Conservation (phyloP, 2,113 vertebrate genomes). For the Phylloscopus whistleri region DNA sequence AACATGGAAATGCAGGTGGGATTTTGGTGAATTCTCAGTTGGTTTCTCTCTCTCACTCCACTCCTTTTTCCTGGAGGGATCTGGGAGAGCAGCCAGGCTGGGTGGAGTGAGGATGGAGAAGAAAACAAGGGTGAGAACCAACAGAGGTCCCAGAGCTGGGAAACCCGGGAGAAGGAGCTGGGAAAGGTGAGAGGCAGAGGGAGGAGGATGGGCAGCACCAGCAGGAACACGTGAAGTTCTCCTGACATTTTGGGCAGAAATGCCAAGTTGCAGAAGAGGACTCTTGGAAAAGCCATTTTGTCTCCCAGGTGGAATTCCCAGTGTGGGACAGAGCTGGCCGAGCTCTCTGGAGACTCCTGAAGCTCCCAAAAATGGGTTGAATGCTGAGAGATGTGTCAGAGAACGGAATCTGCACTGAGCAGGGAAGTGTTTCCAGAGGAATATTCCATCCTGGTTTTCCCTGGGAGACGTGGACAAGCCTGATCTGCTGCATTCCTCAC, state of each 20-base stretch:
- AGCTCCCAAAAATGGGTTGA: not conserved
- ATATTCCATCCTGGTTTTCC: not conserved
- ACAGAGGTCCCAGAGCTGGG: fast-evolving
- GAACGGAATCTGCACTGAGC: not conserved
- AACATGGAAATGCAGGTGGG: fast-evolving
- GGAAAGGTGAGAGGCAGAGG: not conserved
- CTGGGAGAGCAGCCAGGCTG: not conserved
- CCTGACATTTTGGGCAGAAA: not conserved
- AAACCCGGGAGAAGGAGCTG: not conserved
- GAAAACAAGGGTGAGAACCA: not conserved
- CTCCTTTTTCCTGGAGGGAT: not conserved
- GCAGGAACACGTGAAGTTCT: not conserved
- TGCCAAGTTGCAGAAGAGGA: not conserved
- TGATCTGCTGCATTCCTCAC: not conserved
- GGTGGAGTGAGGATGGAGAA: fast-evolving
- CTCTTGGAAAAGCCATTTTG: fast-evolving
- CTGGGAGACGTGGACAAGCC: not conserved
- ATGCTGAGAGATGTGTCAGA: not conserved
- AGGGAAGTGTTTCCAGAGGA: not conserved
- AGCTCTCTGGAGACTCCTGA: not conserved
- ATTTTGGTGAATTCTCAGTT: not conserved
- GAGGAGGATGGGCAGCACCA: not conserved
- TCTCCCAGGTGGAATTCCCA: not conserved
- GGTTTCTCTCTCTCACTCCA: fast-evolving
- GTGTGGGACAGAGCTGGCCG: not conserved